phyloP scores from a whole-genome alignment of 2,888 invertebrate genomes.

The Xestia xanthographa region DNA sequence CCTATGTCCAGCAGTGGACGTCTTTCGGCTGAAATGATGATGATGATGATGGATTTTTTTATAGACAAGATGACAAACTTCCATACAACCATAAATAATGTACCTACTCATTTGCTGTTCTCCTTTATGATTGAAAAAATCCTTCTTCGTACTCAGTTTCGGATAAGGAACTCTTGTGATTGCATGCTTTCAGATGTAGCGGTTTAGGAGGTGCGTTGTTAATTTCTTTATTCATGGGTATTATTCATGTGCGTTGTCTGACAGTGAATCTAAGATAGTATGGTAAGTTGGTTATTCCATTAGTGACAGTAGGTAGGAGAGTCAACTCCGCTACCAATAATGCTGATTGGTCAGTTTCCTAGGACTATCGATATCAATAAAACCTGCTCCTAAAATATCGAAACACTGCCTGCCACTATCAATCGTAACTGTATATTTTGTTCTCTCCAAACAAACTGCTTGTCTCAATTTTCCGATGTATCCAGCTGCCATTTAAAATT shows the following conservation, averaged over 20 bases:
- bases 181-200: no score
- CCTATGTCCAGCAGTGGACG: no score
- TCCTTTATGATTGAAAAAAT: neutral
- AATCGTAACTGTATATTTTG: neutral
- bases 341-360: neutral
- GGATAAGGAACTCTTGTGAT: neutral
- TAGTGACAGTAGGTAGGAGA: neutral
- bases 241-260: neutral
- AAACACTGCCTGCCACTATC: neutral
- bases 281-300: neutral
- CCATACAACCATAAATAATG: no score
- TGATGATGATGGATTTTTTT: no score
- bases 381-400: neutral
- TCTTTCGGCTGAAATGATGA: no score
- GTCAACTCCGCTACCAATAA: neutral
- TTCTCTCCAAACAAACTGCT: neutral
- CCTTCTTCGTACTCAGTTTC: neutral
- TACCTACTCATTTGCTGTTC: neutral
- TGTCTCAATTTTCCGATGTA: neutral
- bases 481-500: slow-evolving; percentile 1
- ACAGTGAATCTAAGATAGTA: neutral
- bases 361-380: neutral
- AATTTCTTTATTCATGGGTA: no score
- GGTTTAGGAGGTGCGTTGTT: no score
- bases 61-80: neutral